Evolutionary conservation across 2,113 vertebrate species (phyloP), one percentile per base, ranked within the genome.

Genomic region (Stegostoma tigrinum): DNA sequence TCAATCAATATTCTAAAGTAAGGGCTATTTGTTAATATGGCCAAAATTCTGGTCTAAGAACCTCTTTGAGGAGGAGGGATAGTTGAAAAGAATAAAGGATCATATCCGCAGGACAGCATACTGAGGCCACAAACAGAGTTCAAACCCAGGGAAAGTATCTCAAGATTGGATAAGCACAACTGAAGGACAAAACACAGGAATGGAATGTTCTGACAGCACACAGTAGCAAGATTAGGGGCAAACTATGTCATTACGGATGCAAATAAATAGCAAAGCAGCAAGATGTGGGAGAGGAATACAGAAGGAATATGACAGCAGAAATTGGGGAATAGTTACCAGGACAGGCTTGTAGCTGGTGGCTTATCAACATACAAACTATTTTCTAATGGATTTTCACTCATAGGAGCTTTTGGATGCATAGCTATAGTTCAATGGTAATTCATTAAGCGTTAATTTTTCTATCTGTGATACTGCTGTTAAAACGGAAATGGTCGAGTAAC

Each of bases 401-500:
- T 34, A 17, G 30, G 34, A 23, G 61, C 15, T 34, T 6, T 6
- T 17, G 23, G 89, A 91, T 66, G 61, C 34, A 8, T 61, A 66
- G 61, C 89, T 38, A 34, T 38, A 66, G 89, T 64, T 38, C 89
- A 66, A 64, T 91, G 89, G 14, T 38, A 91, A 91, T 91, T 66
- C 55, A 23, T 38, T 21, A 91, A 91, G 34, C 6, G 61, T n/a
- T 91, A 17, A 91, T n/a, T 64, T 17, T 38, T 38, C 89, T 64
- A 66, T 91, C 61, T 66, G 27, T 66, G 89, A 61, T 66, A 61
- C 38, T 72, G 94, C 38, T 52, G 94, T 72, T 52, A 95, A 61
- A 55, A 70, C 66, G 94, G 94, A 72, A 72, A 95, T 72, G 66
- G 27, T 52, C 72, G 94, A 95, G 94, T 95, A 42, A 95, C 42